phyloP scores from a whole-genome alignment of 2,113 vertebrate species.

The Rhinolophus ferrumequinum region DNA sequence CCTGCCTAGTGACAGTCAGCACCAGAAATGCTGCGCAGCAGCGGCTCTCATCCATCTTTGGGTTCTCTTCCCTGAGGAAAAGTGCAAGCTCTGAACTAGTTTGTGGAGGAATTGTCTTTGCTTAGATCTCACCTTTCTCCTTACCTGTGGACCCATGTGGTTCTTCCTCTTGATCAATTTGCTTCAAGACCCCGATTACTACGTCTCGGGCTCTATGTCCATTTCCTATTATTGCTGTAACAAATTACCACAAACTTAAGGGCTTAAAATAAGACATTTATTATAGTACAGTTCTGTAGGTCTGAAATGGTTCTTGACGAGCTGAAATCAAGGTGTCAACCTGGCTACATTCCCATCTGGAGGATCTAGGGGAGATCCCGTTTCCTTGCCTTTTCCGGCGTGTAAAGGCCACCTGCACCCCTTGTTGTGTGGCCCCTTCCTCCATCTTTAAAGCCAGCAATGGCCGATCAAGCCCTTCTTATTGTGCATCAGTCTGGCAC shows the following conservation, averaged over 20 bases:
- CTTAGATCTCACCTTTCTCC: neutral
- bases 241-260: neutral
- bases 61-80: neutral
- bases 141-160: neutral
- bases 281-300: neutral
- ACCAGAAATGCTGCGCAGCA: neutral
- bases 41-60: rapidly evolving
- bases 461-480: neutral
- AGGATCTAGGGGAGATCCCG: no score
- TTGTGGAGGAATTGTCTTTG: neutral
- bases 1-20: neutral
- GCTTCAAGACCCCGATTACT: neutral
- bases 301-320: neutral
- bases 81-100: neutral
- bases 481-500: rapidly evolving
- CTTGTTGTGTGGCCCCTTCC: neutral
- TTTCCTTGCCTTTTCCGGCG: neutral
- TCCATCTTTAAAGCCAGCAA: neutral
- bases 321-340: neutral
- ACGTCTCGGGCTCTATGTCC: neutral
- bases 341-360: neutral
- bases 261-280: neutral
- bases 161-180: neutral
- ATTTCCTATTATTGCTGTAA: neutral
- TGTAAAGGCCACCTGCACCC: neutral